Percentiles rank a stretch among this genome's conserved stretches.
phyloP scores from a whole-genome alignment of 2,797 vertebrate species.

The Danio choprae region DNA sequence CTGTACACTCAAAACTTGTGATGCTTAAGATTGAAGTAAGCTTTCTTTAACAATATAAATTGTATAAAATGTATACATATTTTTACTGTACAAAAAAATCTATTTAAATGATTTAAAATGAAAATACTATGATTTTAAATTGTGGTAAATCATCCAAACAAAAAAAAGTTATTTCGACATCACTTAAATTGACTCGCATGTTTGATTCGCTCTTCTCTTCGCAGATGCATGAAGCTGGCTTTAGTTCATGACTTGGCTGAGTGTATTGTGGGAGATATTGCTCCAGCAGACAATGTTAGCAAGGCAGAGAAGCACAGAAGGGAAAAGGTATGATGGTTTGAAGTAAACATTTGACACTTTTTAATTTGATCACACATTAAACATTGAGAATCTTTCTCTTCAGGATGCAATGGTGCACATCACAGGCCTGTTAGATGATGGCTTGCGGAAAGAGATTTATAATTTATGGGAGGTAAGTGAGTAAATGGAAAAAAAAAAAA shows the following conservation, averaged over 20 bases:
- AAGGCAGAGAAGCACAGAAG: conserved; percentile 93
- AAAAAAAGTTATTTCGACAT: neutral
- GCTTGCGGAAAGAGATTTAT: conserved; percentile 87
- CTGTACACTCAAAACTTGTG: neutral
- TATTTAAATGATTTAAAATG: neutral
- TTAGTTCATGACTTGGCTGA: conserved; percentile 98
- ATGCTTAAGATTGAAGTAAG: neutral
- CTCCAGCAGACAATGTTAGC: conserved; percentile 93
- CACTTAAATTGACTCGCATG: neutral
- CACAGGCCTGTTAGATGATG: conserved; percentile 83
- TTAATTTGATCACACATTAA: neutral
- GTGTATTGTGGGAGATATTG: conserved; percentile 97
- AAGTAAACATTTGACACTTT: neutral
- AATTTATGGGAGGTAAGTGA: conserved; percentile 93
- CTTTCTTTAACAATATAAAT: neutral
- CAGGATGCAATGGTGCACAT: conserved; percentile 92
- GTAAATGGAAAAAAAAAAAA: too few relatives aligned
- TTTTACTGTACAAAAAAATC: neutral
- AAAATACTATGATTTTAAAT: neutral
- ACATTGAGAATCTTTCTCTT: conserved; percentile 45
- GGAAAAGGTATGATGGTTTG: conserved; percentile 82
- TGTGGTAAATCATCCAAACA: neutral
- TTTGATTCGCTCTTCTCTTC: conserved; percentile 29
- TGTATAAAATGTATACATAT: neutral
- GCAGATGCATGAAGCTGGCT: conserved; percentile 93